Evolutionary conservation across 2,888 invertebrate genomes (phyloP).

Genomic region (Cheiracanthium punctorium): DNA sequence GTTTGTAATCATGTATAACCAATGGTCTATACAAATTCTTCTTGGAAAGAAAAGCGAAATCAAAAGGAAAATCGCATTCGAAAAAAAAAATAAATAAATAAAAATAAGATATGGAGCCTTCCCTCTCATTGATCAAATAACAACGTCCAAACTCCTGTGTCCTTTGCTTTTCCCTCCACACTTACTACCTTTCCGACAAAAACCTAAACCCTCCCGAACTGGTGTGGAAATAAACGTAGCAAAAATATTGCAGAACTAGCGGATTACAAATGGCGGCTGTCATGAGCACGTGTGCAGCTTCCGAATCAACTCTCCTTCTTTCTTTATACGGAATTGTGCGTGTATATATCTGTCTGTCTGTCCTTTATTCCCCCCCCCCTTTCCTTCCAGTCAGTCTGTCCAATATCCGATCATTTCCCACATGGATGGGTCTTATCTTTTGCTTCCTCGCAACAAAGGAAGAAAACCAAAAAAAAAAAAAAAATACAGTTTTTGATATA

Average conservation of each 20-base stretch:
- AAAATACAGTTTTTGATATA: too few species aligned
- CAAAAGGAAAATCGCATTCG: too few species aligned
- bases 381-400: conserved; percentile 43
- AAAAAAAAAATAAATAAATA: too few species aligned
- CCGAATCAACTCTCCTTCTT: conserved; percentile 53
- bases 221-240: conserved; percentile 57
- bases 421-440: conserved; percentile 60
- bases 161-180: conserved; percentile 10
- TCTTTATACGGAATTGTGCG: background rate
- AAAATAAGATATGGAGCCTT: too few species aligned
- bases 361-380: conserved; percentile 12
- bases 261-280: conserved; percentile 68
- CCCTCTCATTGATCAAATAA: conserved; percentile 66
- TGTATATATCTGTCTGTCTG: conserved; percentile 36
- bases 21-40: too few species aligned
- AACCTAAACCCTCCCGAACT: conserved; percentile 37
- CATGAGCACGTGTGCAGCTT: conserved; percentile 61
- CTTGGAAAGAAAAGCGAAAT: too few species aligned
- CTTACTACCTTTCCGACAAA: background rate
- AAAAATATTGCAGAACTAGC: conserved; percentile 45
- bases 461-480: too few species aligned
- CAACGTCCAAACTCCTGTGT: conserved; percentile 21
- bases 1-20: too few species aligned
- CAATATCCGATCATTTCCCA: conserved; percentile 66
- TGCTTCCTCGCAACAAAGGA: too few species aligned